A percentile compares a stretch with the other conserved stretches of the same genome.
These are phyloP conservation scores for Apodemia mormo DNA, from an alignment of 2,888 invertebrate species.

Conservation along the genomic window DNA sequence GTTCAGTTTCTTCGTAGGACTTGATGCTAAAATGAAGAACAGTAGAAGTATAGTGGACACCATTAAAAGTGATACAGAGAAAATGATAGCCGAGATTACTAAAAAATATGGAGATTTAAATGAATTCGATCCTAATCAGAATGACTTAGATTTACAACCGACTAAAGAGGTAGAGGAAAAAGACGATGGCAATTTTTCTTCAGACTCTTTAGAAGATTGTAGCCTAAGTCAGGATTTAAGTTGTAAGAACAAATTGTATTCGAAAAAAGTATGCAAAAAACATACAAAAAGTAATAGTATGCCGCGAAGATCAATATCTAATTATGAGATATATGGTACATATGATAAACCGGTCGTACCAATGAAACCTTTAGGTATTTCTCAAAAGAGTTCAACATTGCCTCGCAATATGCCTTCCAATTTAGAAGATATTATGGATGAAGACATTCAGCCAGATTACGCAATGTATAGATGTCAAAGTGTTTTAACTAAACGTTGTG, in stretches of 20 bases:
- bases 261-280: conserved; percentile 77
- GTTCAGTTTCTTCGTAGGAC: conserved; percentile 84
- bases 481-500: conserved; percentile 77
- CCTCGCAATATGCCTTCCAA: conserved; percentile 79
- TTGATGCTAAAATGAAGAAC: conserved; percentile 71
- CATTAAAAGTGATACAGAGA: conserved; percentile 84
- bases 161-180: conserved; percentile 63
- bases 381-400: conserved; percentile 73
- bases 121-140: conserved; percentile 60
- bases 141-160: conserved; percentile 66
- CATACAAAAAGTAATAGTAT: conserved; percentile 72
- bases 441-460: conserved; percentile 65
- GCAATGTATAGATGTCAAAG: conserved; percentile 75
- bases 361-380: conserved; percentile 60
- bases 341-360: conserved; percentile 66
- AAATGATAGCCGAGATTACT: conserved; percentile 85
- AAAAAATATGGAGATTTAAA: conserved; percentile 84
- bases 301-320: conserved; percentile 87
- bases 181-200: conserved; percentile 88
- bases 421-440: conserved; percentile 77
- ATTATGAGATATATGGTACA: conserved; percentile 86
- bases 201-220: conserved; percentile 89
- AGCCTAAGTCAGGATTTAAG: conserved; percentile 80
- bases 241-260: conserved; percentile 75
- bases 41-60: conserved; percentile 82